Conservation (phyloP, 2,888 invertebrate species). For the Pachymerium ferrugineum region DNA sequence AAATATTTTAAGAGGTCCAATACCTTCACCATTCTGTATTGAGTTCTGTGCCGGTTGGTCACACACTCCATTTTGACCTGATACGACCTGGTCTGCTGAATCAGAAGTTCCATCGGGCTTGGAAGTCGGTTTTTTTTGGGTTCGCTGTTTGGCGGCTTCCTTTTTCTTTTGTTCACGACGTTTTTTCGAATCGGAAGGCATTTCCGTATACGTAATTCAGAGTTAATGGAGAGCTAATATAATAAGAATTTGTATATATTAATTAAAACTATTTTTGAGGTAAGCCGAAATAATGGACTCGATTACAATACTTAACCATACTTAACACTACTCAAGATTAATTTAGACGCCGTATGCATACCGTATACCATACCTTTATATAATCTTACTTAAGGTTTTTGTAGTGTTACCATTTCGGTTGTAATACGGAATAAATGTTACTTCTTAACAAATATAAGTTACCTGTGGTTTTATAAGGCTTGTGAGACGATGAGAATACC, state of each 20-base stretch:
- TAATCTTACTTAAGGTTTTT: too few relatives aligned
- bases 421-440: too few relatives aligned
- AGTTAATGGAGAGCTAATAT: too few relatives aligned
- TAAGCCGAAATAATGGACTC: too few relatives aligned
- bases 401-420: too few relatives aligned
- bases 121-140: constrained; percentile 36
- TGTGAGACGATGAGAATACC: neutral
- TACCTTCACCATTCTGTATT: neutral
- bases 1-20: neutral
- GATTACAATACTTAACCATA: too few relatives aligned
- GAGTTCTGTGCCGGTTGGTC: constrained; percentile 38
- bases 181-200: constrained; percentile 99
- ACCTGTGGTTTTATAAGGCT: neutral
- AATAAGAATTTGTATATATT: too few relatives aligned
- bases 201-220: constrained; percentile 48
- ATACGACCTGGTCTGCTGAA: constrained; percentile 40
- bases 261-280: too few relatives aligned
- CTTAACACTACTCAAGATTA: too few relatives aligned
- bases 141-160: constrained; percentile 73
- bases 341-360: too few relatives aligned
- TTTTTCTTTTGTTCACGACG: constrained; percentile 96
- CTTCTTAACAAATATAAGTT: too few relatives aligned
- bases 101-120: neutral
- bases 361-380: too few relatives aligned
- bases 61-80: constrained; percentile 51